Evolutionary conservation across 2,113 vertebrate genomes (phyloP).

Genomic region (Sterna hirundo): DNA sequence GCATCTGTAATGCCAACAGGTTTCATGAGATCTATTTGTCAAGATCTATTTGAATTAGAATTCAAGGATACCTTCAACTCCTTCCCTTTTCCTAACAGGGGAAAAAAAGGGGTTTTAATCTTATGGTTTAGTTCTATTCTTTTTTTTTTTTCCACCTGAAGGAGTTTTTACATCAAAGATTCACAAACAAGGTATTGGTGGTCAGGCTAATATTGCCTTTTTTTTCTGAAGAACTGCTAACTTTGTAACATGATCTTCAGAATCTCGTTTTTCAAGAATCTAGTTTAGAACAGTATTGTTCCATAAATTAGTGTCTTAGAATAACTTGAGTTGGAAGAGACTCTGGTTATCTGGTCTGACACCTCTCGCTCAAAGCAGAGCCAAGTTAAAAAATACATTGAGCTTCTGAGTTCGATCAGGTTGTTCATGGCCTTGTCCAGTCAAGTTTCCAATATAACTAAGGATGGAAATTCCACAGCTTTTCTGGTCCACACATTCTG

Average conservation of each 20-base stretch:
- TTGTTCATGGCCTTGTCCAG: background rate
- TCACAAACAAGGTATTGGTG: background rate
- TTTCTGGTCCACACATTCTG: background rate
- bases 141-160: background rate
- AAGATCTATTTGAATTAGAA: background rate
- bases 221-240: background rate
- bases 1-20: background rate
- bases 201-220: background rate
- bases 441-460: background rate
- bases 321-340: background rate
- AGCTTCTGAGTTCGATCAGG: background rate
- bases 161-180: background rate
- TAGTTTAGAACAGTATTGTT: background rate
- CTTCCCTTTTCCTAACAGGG: background rate
- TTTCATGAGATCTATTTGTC: background rate
- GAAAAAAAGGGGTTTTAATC: fast-evolving
- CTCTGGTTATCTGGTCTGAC: background rate
- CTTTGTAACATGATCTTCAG: background rate
- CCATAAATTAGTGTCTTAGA: background rate
- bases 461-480: background rate
- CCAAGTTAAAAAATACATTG: background rate
- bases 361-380: background rate
- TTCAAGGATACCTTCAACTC: background rate
- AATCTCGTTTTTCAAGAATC: background rate
- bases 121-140: background rate